phyloP scores from a whole-genome alignment of 1,140 invertebrate species.

The honey bee (Apis mellifera) region DNA sequence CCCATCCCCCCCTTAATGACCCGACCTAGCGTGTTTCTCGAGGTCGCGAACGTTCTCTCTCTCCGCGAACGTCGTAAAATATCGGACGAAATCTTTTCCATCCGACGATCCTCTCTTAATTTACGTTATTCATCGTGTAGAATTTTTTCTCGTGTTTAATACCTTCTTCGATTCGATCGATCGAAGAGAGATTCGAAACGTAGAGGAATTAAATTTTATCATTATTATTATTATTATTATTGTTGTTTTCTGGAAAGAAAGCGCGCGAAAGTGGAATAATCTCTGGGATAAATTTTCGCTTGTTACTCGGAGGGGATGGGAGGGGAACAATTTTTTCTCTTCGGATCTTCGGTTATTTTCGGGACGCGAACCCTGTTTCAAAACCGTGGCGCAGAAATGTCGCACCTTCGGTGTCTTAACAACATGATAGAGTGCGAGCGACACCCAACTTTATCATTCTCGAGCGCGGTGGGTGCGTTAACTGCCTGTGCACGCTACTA shows the following conservation, averaged over 20 bases:
- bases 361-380: constrained; percentile 19
- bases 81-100: constrained; percentile 16
- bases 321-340: constrained; percentile 9
- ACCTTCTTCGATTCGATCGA: no score
- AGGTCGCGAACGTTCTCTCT: constrained; percentile 45
- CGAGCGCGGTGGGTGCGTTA: constrained; percentile 44
- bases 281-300: no score
- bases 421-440: constrained; percentile 53
- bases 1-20: constrained; percentile 62
- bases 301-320: no score
- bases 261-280: no score
- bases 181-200: no score
- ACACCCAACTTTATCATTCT: constrained; percentile 51
- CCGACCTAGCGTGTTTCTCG: constrained; percentile 59
- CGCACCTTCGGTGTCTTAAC: constrained; percentile 49
- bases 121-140: no score
- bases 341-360: constrained; percentile 35
- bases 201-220: no score
- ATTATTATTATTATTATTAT: no score
- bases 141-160: no score
- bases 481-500: constrained; percentile 46
- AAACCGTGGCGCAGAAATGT: constrained; percentile 46
- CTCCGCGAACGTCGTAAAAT: constrained; percentile 52
- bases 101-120: constrained; percentile 6
- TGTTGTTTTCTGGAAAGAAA: no score